Evolutionary conservation across 2,113 vertebrate genomes (phyloP).

Genomic region (Empidonax alnorum): DNA sequence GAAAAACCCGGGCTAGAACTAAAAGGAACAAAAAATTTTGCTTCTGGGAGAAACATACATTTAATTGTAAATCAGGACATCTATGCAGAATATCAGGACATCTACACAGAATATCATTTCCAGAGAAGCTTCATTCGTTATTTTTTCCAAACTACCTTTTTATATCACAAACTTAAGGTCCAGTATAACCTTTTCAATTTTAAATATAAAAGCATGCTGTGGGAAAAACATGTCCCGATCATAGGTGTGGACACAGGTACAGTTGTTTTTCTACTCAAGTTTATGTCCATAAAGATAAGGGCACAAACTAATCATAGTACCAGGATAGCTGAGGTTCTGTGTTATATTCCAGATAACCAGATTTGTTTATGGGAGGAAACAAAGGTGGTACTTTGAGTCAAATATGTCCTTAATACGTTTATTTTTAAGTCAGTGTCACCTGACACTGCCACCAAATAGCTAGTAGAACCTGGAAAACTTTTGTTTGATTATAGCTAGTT

Average conservation of each 20-base stretch:
- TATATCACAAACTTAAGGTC: background rate
- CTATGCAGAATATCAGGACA: background rate
- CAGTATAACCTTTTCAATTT: background rate
- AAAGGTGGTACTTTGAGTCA: background rate
- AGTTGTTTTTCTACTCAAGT: background rate
- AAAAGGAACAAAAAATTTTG: background rate
- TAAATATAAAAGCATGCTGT: background rate
- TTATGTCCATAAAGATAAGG: background rate
- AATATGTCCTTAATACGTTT: background rate
- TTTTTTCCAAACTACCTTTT: background rate
- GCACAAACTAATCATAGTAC: background rate
- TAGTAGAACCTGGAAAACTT: background rate
- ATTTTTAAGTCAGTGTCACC: background rate
- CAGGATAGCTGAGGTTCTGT: background rate
- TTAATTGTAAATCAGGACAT: background rate
- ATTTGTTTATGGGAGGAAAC: background rate
- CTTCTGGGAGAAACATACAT: background rate
- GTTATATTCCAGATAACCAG: background rate
- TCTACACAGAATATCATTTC: background rate
- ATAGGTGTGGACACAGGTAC: background rate
- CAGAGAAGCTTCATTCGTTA: background rate
- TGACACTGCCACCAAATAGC: background rate
- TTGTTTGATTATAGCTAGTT: background rate
- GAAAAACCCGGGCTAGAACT: background rate
- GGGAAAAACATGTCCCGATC: background rate